phyloP scores from a whole-genome alignment of 2,888 invertebrate genomes.

The Griposia aprilina region DNA sequence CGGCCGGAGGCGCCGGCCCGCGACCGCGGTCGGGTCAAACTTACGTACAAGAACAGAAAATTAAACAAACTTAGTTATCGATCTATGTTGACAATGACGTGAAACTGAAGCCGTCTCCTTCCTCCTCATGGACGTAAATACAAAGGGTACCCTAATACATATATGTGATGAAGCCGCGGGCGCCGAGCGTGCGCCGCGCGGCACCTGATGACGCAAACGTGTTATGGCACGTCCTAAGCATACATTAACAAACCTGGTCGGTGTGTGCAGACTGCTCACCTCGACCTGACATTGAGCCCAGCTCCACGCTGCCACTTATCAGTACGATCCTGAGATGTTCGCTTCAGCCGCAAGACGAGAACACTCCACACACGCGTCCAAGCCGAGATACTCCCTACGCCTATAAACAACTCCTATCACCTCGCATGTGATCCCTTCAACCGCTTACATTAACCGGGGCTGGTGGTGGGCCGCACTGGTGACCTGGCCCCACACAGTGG shows the following conservation, averaged over 20 bases:
- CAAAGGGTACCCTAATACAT: slow-evolving; percentile 73
- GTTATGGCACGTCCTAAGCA: slow-evolving; percentile 81
- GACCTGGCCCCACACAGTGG: slow-evolving; percentile 26
- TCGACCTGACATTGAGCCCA: neutral
- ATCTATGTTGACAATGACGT: slow-evolving; percentile 52
- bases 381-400: slow-evolving; percentile 69
- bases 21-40: slow-evolving; percentile 48
- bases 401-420: slow-evolving; percentile 77
- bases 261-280: slow-evolving; percentile 27
- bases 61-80: slow-evolving; percentile 52
- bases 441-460: slow-evolving; percentile 83
- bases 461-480: slow-evolving; percentile 10
- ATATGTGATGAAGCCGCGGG: slow-evolving; percentile 64
- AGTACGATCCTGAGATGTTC: neutral
- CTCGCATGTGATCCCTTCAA: slow-evolving; percentile 86
- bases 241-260: slow-evolving; percentile 55
- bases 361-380: slow-evolving; percentile 48
- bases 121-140: slow-evolving; percentile 75
- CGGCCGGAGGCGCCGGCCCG: slow-evolving; percentile 24
- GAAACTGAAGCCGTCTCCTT: slow-evolving; percentile 66
- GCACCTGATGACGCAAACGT: slow-evolving; percentile 61
- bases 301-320: neutral
- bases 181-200: slow-evolving; percentile 15
- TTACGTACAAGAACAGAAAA: slow-evolving; percentile 66
- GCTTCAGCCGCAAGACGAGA: slow-evolving; percentile 3